These are phyloP conservation scores for Trichopria drosophilae DNA, from an alignment of 2,888 invertebrate species.

Conservation along the genomic window DNA sequence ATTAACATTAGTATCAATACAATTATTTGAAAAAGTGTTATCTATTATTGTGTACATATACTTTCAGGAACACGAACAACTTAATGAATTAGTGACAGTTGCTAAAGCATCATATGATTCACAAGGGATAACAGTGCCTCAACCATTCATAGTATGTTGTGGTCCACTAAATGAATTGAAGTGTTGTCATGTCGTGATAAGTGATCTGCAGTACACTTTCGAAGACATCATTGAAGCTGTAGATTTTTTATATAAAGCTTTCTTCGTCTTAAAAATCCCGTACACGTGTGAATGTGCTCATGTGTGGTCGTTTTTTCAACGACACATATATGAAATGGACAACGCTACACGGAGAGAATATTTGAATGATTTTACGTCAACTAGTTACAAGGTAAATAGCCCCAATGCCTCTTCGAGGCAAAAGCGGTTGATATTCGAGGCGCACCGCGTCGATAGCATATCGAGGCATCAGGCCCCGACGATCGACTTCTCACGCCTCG, in stretches of 20 bases:
- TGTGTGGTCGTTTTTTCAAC: constrained; percentile 14
- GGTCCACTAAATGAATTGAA: constrained; percentile 7
- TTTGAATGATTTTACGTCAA: too few relatives aligned
- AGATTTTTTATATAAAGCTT: constrained; percentile 14
- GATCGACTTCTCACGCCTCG: too few relatives aligned
- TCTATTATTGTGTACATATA: too few relatives aligned
- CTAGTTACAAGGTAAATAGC: too few relatives aligned
- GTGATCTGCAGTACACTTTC: constrained; percentile 7
- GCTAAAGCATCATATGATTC: constrained; percentile 8
- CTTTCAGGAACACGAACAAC: constrained; percentile 10
- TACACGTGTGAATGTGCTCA: constrained; percentile 13
- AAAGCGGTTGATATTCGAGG: too few relatives aligned
- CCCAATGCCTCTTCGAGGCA: too few relatives aligned
- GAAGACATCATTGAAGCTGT: constrained; percentile 9
- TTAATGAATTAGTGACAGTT: neutral
- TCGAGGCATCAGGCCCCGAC: too few relatives aligned
- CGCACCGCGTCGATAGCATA: too few relatives aligned
- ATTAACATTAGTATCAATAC: too few relatives aligned
- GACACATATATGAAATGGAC: constrained; percentile 13
- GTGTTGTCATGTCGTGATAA: constrained; percentile 14
- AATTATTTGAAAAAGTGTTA: too few relatives aligned
- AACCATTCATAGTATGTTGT: constrained; percentile 17
- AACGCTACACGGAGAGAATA: too few relatives aligned
- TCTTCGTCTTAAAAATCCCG: constrained; percentile 9
- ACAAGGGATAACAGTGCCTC: constrained; percentile 2